phyloP scores from a whole-genome alignment of 2,888 invertebrate species.

The Allacma fusca region DNA sequence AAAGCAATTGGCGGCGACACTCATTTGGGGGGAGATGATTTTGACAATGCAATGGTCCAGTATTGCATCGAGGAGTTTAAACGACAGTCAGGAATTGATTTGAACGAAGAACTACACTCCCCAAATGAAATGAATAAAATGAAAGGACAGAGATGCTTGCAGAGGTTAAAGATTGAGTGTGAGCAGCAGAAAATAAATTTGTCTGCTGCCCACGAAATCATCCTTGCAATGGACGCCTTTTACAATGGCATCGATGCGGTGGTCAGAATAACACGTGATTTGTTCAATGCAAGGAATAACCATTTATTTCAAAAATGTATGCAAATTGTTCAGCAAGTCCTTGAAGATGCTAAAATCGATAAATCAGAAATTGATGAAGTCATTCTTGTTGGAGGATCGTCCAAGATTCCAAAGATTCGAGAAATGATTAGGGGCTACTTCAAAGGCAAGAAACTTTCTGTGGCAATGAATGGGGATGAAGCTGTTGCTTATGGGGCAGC shows the following conservation, averaged over 20 bases:
- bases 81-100: too few relatives aligned
- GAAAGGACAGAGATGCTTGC: too few relatives aligned
- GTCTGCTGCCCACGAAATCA: background rate
- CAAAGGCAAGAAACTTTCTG: constrained; percentile 76
- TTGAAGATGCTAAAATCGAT: background rate
- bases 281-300: constrained; percentile 42
- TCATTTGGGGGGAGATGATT: too few relatives aligned
- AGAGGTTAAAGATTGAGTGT: background rate
- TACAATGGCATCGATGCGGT: constrained; percentile 24
- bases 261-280: constrained; percentile 29
- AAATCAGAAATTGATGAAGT: constrained; percentile 66
- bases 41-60: constrained; percentile 32
- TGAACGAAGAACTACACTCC: too few relatives aligned
- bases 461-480: constrained; percentile 81
- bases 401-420: constrained; percentile 81
- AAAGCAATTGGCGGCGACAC: constrained; percentile 13
- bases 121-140: too few relatives aligned
- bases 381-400: constrained; percentile 83
- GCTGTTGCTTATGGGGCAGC: constrained; percentile 83
- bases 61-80: background rate
- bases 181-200: constrained; percentile 31
- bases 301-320: constrained; percentile 40
- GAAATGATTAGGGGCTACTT: constrained; percentile 76
- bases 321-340: constrained; percentile 26
- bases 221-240: background rate